These are phyloP conservation scores for Willisornis vidua DNA, from an alignment of 2,113 vertebrate genomes.

Conservation along the genomic window DNA sequence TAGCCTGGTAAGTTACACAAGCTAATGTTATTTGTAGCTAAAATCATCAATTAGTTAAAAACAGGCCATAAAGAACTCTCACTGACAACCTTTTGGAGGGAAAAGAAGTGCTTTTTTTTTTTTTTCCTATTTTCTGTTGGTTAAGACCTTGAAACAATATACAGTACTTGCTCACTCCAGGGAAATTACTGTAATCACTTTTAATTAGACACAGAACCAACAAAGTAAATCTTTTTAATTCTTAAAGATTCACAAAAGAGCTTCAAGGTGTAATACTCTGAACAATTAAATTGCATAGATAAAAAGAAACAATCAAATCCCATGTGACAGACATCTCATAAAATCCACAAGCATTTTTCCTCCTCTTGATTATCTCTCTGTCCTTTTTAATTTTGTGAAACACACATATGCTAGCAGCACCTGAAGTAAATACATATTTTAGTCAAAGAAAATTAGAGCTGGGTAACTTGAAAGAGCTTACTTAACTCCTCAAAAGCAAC, in stretches of 20 bases:
- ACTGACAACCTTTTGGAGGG: not conserved
- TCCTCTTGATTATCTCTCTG: not conserved
- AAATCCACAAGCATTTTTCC: not conserved
- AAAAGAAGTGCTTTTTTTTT: not conserved
- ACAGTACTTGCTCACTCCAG: not conserved
- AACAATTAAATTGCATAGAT: not conserved
- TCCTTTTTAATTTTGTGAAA: not conserved
- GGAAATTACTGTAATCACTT: slow-evolving; percentile 34
- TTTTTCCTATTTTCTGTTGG: not conserved
- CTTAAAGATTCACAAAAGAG: slow-evolving; percentile 33
- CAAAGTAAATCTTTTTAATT: slow-evolving; percentile 6
- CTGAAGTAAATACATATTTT: slow-evolving; percentile 11
- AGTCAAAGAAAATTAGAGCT: not conserved
- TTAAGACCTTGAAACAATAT: slow-evolving; percentile 19
- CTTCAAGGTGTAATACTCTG: not conserved
- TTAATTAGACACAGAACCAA: slow-evolving; percentile 18
- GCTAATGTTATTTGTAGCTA: not conserved
- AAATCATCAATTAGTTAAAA: not conserved
- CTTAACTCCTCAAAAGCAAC: not conserved
- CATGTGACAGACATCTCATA: not conserved
- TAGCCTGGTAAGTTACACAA: slow-evolving; percentile 80
- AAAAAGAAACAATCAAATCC: slow-evolving; percentile 11
- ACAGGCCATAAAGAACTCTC: not conserved
- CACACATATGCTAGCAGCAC: not conserved
- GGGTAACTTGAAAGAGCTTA: not conserved